Evolutionary conservation across 2,797 vertebrate species (phyloP).

Genomic region (Acestrorhynchus altus): DNA sequence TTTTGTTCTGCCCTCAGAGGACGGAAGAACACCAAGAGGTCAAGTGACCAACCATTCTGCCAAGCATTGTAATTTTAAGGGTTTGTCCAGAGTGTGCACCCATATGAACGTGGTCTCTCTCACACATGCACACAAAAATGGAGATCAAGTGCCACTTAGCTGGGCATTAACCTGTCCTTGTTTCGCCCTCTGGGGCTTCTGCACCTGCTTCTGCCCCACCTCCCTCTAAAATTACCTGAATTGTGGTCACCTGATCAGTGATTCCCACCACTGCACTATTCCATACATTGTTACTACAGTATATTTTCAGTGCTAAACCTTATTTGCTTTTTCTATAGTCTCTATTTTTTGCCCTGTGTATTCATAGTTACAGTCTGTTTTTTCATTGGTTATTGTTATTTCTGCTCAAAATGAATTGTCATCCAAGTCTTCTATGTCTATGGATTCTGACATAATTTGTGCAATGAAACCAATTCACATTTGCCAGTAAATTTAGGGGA

Average conservation of each 20-base stretch:
- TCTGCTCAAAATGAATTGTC: too few relatives aligned
- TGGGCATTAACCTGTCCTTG: constrained; percentile 49
- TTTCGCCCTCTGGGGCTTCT: background rate
- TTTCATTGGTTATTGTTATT: too few relatives aligned
- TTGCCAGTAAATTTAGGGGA: background rate
- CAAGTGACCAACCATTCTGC: constrained; percentile 60
- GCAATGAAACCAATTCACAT: background rate
- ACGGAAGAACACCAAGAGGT: constrained; percentile 61
- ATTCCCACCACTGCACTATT: background rate
- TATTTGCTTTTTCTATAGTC: background rate
- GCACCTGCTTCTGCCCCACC: background rate
- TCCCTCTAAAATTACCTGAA: background rate
- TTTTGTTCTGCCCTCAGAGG: constrained; percentile 51
- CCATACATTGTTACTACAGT: background rate
- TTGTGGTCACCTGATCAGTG: background rate
- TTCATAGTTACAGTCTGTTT: too few relatives aligned
- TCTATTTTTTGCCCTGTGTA: too few relatives aligned
- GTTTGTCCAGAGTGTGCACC: constrained; percentile 30
- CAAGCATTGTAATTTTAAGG: constrained; percentile 43
- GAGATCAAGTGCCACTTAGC: constrained; percentile 53
- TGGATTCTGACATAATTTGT: too few relatives aligned
- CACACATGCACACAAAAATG: constrained; percentile 2
- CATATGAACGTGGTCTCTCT: background rate
- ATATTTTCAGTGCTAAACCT: background rate
- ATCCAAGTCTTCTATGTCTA: too few relatives aligned